These are phyloP conservation scores for Bradypodion pumilum DNA, from an alignment of 2,797 vertebrate genomes.

Conservation along the genomic window DNA sequence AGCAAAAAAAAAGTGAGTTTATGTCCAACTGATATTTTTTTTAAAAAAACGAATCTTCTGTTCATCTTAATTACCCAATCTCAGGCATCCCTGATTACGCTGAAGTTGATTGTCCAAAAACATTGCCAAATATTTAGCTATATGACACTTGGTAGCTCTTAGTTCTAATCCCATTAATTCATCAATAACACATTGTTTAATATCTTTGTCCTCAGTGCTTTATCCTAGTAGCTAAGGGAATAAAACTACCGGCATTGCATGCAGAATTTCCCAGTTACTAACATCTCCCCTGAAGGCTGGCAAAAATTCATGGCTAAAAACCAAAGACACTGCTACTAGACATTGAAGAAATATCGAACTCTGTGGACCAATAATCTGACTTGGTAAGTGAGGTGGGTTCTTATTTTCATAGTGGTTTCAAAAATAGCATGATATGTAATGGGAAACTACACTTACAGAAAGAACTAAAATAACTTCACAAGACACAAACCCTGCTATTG, in stretches of 20 bases:
- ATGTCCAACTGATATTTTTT: too few species aligned
- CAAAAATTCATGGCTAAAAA: neutral
- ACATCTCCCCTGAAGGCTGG: neutral
- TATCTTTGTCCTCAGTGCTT: neutral
- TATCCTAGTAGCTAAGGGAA: neutral
- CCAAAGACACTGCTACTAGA: neutral
- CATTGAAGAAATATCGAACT: neutral
- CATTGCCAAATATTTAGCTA: too few species aligned
- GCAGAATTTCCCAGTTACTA: neutral
- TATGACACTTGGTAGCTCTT: too few species aligned
- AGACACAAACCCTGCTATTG: too few species aligned
- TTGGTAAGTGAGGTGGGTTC: neutral
- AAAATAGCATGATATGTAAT: neutral
- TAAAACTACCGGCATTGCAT: neutral
- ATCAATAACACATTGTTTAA: neutral
- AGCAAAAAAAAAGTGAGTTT: too few species aligned
- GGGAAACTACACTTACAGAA: neutral
- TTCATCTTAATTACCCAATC: too few species aligned
- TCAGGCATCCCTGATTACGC: too few species aligned
- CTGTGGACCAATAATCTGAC: neutral
- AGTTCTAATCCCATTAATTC: neutral
- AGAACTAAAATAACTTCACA: too few species aligned
- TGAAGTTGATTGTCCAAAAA: too few species aligned
- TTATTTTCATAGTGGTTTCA: neutral
- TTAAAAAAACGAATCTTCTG: too few species aligned